Base-by-base conservation (phyloP, 1,140 invertebrate species). In the Sminthurinus signatus region DNA sequence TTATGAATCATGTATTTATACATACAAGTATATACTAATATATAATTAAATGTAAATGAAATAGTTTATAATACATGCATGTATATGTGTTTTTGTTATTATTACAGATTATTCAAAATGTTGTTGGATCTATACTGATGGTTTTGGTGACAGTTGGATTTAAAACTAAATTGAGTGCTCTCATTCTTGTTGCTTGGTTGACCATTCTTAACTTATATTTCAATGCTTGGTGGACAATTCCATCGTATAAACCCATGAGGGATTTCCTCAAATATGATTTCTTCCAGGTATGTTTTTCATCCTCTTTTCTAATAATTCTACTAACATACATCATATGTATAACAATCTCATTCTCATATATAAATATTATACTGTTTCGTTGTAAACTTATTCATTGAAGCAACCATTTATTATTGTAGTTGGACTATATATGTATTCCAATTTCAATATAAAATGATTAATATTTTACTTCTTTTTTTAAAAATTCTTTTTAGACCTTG, bases 211-310 rank as follows among this genome's bases (percentile, higher is more conserved):
- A 99, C 78, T 83, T 98, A 70, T 99, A 96, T 76, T 89, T 97
- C 76, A 99, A 99, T 77, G 90, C 91, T 46, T 99, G 91, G 89
- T 99, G 97, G 97, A 86, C 84, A 63, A 88, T 98, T 75, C 93
- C 95, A 2, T 82, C 88, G 8, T 89, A 97, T 77, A 93, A 93
- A 75, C 92, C 95, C 19, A 87, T 98, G 69, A 84, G 96, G 76
- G 97, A 99, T 80, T 99, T 99, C 81, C 85, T 99, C 48, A 99
- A 99, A 84, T 99, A 99, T 75, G 97, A 99, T 79, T 99, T 99
- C 82, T 99, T 99, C 87, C 91, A 94, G 85, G 91, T 92, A 79
- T 1, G 27, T n/a, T n/a, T n/a, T n/a, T n/a, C n/a, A n/a, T n/a
- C n/a, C n/a, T n/a, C n/a, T n/a, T n/a, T n/a, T n/a, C n/a, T n/a